Base-by-base conservation (phyloP, 2,797 vertebrate species). In the Setipinna tenuifilis region DNA sequence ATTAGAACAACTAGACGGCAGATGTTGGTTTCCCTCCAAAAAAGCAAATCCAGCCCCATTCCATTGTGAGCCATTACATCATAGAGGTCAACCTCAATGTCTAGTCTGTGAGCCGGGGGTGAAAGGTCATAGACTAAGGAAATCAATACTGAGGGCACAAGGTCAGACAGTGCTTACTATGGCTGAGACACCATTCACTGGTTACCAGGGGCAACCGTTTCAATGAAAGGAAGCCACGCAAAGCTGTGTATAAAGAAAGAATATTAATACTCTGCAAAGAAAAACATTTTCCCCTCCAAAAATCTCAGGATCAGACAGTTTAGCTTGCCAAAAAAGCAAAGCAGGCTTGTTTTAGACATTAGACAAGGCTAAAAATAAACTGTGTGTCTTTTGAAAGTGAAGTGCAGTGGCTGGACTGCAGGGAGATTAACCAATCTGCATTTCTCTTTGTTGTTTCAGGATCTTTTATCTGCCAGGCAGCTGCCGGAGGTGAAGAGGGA, bases 41-140 rank as follows among this genome's bases (percentile, higher is more conserved):
- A 68, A 78, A 21, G 65, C 31, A 71, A 78, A 78, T 25, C 17
- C 35, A 78, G 2, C 21, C 35, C 71, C 10, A 44, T 25, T 41
- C 19, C 16, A 78, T 78, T 78, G 71, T 21, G 35, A 14, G 46
- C n/a, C 50, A 61, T 93, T 93, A 89, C 86, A 87, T 94, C 90
- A 92, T 87, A 88, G 89, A 91, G 90, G 90, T 88, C 90, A 92
- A 92, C 89, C 89, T 92, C 88, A 90, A 87, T 88, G 88, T 85
- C 83, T 83, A 88, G 91, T 83, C 83, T 85, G 48, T 82, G 81
- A 89, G 90, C 91, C 89, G 91, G 71, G 86, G 94, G 93, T 94
- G 93, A 94, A 35, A 87, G 90, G 91, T 92, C 88, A 88, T 91
- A 94, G 93, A 94, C 93, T 83, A 91, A 93, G 90, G 85, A 89